These are phyloP conservation scores for Eupsittula cactorum DNA, from an alignment of 2,113 vertebrate species.

Conservation along the genomic window DNA sequence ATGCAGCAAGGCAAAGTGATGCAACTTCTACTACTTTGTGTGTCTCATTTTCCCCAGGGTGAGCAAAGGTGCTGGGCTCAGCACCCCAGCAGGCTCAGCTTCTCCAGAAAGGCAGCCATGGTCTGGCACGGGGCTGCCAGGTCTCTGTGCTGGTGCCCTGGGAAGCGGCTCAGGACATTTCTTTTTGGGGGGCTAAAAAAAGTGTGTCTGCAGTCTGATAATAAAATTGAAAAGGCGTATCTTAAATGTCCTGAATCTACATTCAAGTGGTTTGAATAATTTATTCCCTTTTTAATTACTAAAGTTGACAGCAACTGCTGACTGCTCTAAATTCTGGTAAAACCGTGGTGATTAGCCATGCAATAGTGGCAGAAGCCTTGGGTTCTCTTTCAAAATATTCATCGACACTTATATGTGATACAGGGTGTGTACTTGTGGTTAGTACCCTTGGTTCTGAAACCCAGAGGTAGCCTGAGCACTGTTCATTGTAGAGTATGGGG, in stretches of 20 bases:
- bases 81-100: not conserved
- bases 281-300: not conserved
- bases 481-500: not conserved
- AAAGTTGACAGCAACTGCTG: not conserved
- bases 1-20: not conserved
- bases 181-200: no score
- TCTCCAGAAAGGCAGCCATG: not conserved
- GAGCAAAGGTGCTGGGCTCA: not conserved
- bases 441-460: not conserved
- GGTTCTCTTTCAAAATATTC: not conserved
- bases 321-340: not conserved
- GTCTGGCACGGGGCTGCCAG: rapidly evolving
- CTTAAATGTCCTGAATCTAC: not conserved
- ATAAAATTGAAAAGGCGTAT: not conserved
- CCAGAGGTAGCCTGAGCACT: not conserved
- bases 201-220: no score
- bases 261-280: not conserved
- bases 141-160: no score
- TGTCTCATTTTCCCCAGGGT: not conserved
- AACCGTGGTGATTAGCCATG: not conserved
- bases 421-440: not conserved
- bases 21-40: rapidly evolving
- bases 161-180: not conserved
- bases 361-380: not conserved
- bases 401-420: no score